phyloP scores from a whole-genome alignment of 2,888 invertebrate species.

The Apotomis capreana region DNA sequence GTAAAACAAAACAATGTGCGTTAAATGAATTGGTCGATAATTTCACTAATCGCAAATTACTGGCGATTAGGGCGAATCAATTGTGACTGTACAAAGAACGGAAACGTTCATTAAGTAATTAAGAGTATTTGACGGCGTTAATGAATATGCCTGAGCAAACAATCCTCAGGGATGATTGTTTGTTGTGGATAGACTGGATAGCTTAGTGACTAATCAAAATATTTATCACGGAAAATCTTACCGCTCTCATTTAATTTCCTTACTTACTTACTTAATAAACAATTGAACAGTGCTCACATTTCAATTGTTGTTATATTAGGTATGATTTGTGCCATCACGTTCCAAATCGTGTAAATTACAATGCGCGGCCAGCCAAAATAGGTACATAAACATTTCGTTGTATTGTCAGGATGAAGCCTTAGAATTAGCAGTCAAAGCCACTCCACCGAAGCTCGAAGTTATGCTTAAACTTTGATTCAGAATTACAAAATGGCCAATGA shows the following conservation, averaged over 20 bases:
- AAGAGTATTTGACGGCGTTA: slow-evolving; percentile 1
- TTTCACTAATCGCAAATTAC: background rate
- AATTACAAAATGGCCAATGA: background rate
- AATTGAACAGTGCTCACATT: too few species aligned
- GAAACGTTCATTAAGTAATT: slow-evolving; percentile 20
- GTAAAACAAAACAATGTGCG: slow-evolving; percentile 9
- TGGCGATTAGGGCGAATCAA: background rate
- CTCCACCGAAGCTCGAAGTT: background rate
- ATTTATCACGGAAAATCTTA: background rate
- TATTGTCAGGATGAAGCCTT: too few species aligned
- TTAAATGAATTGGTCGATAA: background rate
- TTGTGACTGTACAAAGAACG: slow-evolving; percentile 14
- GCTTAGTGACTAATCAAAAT: background rate
- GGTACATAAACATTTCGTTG: too few species aligned
- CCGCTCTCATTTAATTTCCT: too few species aligned
- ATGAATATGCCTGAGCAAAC: background rate
- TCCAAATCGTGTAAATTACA: too few species aligned
- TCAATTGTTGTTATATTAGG: too few species aligned
- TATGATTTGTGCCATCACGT: too few species aligned
- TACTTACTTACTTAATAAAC: too few species aligned
- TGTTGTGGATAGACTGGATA: background rate
- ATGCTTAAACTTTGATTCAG: background rate
- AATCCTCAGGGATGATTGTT: background rate
- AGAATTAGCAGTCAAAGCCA: background rate
- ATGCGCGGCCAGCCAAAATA: too few species aligned